Evolutionary conservation across 1,140 invertebrate genomes (phyloP).

Genomic region (Polypedilum pembai): DNA sequence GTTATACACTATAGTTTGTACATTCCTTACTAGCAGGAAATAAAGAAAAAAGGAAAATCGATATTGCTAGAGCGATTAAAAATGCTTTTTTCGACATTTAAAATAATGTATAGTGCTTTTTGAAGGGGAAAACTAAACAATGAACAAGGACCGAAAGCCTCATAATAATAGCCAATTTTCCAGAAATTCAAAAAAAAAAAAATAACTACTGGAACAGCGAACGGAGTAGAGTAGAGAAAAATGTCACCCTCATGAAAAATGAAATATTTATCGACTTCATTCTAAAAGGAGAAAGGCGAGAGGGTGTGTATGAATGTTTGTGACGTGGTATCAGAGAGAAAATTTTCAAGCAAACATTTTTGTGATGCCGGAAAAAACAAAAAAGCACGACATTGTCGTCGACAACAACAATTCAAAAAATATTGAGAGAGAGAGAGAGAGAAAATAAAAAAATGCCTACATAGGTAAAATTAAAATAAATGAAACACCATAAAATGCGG

Average conservation of each 20-base stretch:
- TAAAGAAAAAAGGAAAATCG: no score
- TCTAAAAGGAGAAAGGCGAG: not conserved
- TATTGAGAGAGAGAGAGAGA: not conserved
- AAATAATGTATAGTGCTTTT: not conserved
- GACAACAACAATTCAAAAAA: not conserved
- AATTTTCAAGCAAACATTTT: not conserved
- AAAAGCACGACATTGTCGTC: not conserved
- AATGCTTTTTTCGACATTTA: not conserved
- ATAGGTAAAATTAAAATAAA: slow-evolving; percentile 6
- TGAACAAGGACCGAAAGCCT: not conserved
- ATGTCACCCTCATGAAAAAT: slow-evolving; percentile 17
- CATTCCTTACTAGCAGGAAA: no score
- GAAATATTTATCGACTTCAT: not conserved
- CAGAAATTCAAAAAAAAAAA: not conserved
- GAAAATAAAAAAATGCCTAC: slow-evolving; percentile 18
- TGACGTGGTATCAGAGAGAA: not conserved
- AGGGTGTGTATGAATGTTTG: not conserved
- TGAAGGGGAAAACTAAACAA: not conserved
- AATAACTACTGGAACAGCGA: no score
- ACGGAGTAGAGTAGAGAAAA: not conserved
- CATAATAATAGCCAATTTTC: slow-evolving; percentile 18
- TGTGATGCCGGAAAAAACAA: slow-evolving; percentile 2
- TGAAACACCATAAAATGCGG: slow-evolving; percentile 16
- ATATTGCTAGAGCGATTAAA: not conserved
- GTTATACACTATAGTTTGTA: no score